A percentile compares a stretch with the other conserved stretches of the same genome.
These are phyloP conservation scores for Zaprionus taronus DNA, from an alignment of 1,140 invertebrate species.

Conservation along the genomic window DNA sequence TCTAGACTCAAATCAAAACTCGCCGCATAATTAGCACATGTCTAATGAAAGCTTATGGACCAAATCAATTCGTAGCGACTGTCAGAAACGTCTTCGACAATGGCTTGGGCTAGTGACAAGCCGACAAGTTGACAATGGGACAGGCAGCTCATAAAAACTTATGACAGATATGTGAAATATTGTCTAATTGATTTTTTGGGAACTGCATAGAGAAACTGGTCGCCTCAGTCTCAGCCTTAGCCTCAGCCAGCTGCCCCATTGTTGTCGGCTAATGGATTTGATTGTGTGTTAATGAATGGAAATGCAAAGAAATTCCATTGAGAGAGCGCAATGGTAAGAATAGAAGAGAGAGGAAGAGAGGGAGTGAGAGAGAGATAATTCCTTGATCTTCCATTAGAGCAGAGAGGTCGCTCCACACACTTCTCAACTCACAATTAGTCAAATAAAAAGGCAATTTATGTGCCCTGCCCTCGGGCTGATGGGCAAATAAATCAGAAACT, in stretches of 20 bases:
- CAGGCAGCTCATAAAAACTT: constrained; percentile 64
- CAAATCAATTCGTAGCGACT: constrained; percentile 58
- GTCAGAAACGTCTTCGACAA: constrained; percentile 64
- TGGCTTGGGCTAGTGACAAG: constrained; percentile 40
- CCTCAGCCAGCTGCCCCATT: constrained; percentile 48
- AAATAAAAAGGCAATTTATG: constrained; percentile 63
- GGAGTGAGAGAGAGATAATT: too few species aligned
- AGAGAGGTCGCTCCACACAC: constrained; percentile 44
- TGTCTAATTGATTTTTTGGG: constrained; percentile 76
- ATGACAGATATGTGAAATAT: constrained; percentile 72
- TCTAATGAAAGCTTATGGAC: constrained; percentile 71
- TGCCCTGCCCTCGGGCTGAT: constrained; percentile 57
- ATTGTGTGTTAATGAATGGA: constrained; percentile 82
- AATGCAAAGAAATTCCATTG: constrained; percentile 35
- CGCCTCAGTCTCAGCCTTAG: neutral
- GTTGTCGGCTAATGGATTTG: constrained; percentile 73
- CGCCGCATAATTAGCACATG: constrained; percentile 71
- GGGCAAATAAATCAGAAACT: constrained; percentile 79
- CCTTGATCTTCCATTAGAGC: constrained; percentile 14
- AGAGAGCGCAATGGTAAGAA: neutral
- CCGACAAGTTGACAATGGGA: constrained; percentile 63
- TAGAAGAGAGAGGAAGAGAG: neutral
- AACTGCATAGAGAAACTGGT: constrained; percentile 24
- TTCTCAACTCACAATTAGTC: constrained; percentile 56
- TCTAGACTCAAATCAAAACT: constrained; percentile 53